phyloP scores from a whole-genome alignment of 2,797 vertebrate species.

The Morus bassanus region DNA sequence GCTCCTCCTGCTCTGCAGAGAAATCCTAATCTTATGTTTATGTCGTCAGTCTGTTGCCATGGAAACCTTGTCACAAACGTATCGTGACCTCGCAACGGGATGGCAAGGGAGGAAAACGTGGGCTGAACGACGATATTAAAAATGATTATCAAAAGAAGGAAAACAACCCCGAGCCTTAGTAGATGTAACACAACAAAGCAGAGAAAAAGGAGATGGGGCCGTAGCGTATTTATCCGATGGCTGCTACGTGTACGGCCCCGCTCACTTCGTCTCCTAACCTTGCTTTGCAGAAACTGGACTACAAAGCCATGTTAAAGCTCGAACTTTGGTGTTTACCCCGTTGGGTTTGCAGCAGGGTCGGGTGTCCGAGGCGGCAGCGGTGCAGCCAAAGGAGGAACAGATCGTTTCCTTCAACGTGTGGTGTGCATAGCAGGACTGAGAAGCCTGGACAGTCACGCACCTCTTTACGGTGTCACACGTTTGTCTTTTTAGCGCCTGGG shows the following conservation, averaged over 20 bases:
- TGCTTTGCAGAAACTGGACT: rapidly evolving
- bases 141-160: background rate
- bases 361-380: rapidly evolving
- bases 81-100: slow-evolving; percentile 62
- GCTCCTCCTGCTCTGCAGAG: slow-evolving; percentile 62
- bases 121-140: background rate
- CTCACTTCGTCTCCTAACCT: rapidly evolving
- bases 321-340: rapidly evolving
- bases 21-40: slow-evolving; percentile 65
- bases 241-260: rapidly evolving
- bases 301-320: rapidly evolving
- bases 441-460: background rate
- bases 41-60: slow-evolving; percentile 74
- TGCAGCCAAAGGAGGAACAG: rapidly evolving
- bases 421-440: rapidly evolving
- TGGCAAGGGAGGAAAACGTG: slow-evolving; percentile 37
- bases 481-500: background rate
- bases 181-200: rapidly evolving
- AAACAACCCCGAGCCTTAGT: background rate
- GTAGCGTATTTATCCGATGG: rapidly evolving
- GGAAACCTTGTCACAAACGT: slow-evolving; percentile 66
- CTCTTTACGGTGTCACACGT: rapidly evolving
- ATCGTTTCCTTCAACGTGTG: background rate
- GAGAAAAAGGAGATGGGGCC: rapidly evolving
- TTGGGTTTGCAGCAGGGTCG: rapidly evolving